A percentile compares a stretch with the other conserved stretches of the same genome.
These are phyloP conservation scores for Tamias sibiricus DNA, from an alignment of 2,113 vertebrate species.

Conservation along the genomic window DNA sequence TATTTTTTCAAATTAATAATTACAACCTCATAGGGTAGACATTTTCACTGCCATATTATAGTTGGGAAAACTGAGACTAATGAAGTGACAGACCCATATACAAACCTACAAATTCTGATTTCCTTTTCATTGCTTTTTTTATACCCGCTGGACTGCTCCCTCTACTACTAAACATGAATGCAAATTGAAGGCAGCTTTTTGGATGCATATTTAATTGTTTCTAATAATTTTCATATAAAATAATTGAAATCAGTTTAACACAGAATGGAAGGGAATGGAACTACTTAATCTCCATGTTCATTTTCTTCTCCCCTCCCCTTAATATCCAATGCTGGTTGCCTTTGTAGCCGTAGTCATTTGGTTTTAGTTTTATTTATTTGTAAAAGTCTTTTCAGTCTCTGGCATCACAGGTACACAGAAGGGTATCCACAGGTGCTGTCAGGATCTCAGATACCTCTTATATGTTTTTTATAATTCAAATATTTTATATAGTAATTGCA, in stretches of 20 bases:
- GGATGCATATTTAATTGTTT: neutral
- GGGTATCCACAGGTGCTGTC: neutral
- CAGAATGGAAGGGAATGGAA: constrained; percentile 5
- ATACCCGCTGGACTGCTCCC: no score
- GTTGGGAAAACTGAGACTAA: neutral
- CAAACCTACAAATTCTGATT: neutral
- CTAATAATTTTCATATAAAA: neutral
- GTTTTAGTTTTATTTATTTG: constrained; percentile 31
- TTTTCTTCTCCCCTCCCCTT: neutral
- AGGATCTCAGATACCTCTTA: neutral
- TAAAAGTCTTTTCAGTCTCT: neutral
- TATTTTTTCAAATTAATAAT: neutral
- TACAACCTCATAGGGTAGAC: neutral
- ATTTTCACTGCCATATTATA: constrained; percentile 29
- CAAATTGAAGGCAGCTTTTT: neutral
- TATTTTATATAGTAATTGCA: neutral
- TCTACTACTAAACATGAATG: neutral
- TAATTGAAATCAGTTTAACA: neutral
- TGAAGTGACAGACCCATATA: neutral
- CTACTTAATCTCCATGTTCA: neutral
- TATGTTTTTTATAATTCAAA: neutral
- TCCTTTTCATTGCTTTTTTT: neutral
- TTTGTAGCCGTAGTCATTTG: neutral
- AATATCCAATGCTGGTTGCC: neutral
- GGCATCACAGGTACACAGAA: neutral